Percentiles rank a stretch among this genome's conserved stretches.
phyloP scores from a whole-genome alignment of 2,888 invertebrate species.

The Pandemis heparana region DNA sequence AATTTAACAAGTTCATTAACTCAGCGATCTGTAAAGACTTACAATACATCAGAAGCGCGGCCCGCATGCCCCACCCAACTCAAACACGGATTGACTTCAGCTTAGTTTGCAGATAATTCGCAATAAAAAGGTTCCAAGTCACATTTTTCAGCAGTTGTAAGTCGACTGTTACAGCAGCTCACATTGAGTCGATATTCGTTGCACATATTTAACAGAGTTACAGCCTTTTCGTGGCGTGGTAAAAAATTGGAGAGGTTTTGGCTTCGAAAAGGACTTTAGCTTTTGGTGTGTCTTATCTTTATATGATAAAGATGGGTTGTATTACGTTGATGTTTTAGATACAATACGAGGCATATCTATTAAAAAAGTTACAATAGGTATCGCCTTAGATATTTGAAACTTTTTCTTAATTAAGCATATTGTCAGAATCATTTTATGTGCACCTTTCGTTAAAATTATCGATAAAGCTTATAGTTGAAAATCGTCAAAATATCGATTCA shows the following conservation, averaged over 20 bases:
- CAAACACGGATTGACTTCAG: slow-evolving; percentile 27
- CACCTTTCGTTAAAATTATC: no score
- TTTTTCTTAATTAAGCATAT: no score
- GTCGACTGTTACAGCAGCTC: neutral
- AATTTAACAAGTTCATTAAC: slow-evolving; percentile 22
- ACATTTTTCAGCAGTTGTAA: neutral
- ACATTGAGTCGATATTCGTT: slow-evolving; percentile 3
- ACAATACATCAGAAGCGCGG: slow-evolving; percentile 10
- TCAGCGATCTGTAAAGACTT: slow-evolving; percentile 15
- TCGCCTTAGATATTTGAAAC: no score
- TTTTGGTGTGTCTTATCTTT: neutral
- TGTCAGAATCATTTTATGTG: no score
- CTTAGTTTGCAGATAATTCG: slow-evolving; percentile 9
- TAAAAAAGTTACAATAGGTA: no score
- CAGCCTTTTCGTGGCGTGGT: neutral
- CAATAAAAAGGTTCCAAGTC: neutral
- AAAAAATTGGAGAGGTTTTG: neutral
- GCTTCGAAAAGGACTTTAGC: slow-evolving; percentile 14
- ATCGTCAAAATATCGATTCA: no score
- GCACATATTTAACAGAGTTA: neutral
- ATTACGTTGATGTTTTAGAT: neutral
- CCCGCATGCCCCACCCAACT: slow-evolving; percentile 26
- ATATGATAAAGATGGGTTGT: neutral
- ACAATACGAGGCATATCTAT: no score
- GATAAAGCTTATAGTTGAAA: no score